Evolutionary conservation across 2,113 vertebrate genomes (phyloP).

Genomic region (Saguinus midas): DNA sequence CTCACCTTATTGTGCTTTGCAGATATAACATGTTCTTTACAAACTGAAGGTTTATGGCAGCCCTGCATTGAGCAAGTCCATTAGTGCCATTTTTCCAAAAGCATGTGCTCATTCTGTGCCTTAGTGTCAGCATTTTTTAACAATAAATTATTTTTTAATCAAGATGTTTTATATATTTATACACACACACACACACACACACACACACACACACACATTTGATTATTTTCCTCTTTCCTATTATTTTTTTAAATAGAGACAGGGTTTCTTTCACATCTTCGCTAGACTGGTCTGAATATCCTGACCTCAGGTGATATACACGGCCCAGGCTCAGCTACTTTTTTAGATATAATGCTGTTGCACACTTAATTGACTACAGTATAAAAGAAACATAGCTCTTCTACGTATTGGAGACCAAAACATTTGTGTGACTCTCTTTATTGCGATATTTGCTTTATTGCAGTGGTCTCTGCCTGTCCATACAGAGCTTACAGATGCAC

Average conservation of each 20-base stretch:
- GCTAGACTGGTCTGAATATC: too few relatives aligned
- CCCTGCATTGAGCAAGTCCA: not conserved
- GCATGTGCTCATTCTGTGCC: not conserved
- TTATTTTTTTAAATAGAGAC: too few relatives aligned
- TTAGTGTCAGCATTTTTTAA: not conserved
- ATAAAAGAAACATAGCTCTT: not conserved
- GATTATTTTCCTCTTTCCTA: too few relatives aligned
- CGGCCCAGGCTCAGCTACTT: too few relatives aligned
- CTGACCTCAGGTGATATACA: too few relatives aligned
- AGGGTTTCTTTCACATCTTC: too few relatives aligned
- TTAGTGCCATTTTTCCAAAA: not conserved
- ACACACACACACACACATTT: too few relatives aligned
- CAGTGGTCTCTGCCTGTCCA: not conserved
- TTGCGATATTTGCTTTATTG: not conserved
- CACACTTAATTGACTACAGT: not conserved
- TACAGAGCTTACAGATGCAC: not conserved
- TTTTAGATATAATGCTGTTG: not conserved
- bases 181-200: too few relatives aligned
- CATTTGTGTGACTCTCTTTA: not conserved
- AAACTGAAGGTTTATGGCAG: not conserved
- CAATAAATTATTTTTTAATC: not conserved
- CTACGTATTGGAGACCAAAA: not conserved
- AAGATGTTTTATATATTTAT: not conserved
- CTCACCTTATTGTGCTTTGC: not conserved
- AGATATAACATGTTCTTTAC: not conserved